Conservation (phyloP, 1,140 invertebrate genomes). For the Papilio polyxenes region DNA sequence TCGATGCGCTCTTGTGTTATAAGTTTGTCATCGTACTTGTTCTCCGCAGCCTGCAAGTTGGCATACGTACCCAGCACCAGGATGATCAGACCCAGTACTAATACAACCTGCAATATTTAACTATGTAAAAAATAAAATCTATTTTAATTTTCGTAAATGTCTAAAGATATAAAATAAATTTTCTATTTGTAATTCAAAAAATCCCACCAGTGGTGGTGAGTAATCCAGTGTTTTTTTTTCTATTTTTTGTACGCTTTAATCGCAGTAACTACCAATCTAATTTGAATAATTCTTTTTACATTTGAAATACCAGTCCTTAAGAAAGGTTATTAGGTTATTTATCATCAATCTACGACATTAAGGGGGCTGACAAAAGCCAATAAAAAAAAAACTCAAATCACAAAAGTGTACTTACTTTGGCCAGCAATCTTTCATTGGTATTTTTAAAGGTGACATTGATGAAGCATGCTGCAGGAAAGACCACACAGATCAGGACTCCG, state of each 20-base stretch:
- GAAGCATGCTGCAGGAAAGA: constrained; percentile 92
- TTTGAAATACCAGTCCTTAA: background rate
- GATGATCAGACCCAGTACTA: constrained; percentile 88
- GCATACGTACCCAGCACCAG: constrained; percentile 93
- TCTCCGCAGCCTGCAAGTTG: constrained; percentile 88
- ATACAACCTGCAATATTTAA: constrained; percentile 81
- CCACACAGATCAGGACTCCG: constrained; percentile 95
- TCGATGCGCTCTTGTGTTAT: constrained; percentile 74
- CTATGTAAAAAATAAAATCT: background rate
- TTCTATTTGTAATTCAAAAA: no score
- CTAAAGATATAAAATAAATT: no score
- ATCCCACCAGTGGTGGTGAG: no score
- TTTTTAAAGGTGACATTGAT: constrained; percentile 86
- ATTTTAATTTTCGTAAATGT: no score
- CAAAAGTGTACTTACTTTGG: constrained; percentile 80
- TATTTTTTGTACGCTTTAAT: background rate
- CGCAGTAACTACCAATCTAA: background rate
- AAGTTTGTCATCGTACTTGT: constrained; percentile 62
- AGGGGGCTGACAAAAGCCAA: background rate
- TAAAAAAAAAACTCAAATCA: background rate
- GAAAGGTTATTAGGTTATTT: background rate
- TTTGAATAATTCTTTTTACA: background rate
- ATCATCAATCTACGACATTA: background rate
- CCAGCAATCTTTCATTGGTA: constrained; percentile 86
- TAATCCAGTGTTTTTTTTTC: background rate